Conservation (phyloP, 2,113 vertebrate genomes). For the Sterrhoptilus dennistouni region DNA sequence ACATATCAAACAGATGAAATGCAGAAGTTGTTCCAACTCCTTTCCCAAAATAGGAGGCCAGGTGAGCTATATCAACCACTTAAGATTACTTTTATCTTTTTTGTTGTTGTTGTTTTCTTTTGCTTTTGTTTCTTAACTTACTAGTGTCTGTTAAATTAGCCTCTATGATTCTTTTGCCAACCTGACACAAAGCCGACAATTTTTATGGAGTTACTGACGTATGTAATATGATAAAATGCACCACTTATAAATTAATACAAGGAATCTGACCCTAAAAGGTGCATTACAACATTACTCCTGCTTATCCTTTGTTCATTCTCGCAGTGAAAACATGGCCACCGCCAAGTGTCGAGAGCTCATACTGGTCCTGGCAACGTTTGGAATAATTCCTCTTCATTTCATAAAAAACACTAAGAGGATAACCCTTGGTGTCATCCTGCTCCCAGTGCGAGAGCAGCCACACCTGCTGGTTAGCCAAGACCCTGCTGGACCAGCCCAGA, state of each 20-base stretch:
- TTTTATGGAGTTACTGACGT: background rate
- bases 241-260: background rate
- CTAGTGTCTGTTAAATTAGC: background rate
- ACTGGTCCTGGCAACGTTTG: background rate
- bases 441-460: background rate
- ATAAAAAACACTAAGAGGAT: background rate
- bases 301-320: background rate
- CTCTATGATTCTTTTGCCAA: background rate
- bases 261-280: background rate
- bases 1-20: slow-evolving; percentile 70
- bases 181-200: background rate
- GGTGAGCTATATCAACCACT: background rate
- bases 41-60: slow-evolving; percentile 3
- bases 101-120: background rate
- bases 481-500: background rate
- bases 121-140: background rate
- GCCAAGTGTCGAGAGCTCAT: background rate
- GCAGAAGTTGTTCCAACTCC: slow-evolving; percentile 66
- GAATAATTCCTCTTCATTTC: background rate
- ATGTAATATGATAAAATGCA: background rate
- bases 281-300: background rate
- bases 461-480: background rate
- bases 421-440: background rate
- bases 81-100: background rate
- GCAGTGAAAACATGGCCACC: background rate